Base-by-base conservation (phyloP, 2,888 invertebrate genomes). In the Acleris literana region DNA sequence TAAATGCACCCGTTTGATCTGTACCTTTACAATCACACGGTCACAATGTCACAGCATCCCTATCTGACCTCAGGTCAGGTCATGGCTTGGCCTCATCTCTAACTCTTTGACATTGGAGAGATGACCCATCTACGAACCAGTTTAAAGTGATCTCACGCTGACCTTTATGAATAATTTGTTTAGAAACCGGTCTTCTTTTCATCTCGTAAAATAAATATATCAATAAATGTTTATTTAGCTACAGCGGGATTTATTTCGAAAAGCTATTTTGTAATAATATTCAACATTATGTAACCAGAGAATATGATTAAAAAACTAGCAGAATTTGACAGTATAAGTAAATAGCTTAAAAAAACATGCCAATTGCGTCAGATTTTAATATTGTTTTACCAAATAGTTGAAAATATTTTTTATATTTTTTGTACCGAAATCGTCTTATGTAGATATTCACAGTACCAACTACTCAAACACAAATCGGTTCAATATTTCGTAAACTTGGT, bases 41-140 rank as follows among this genome's bases (percentile, higher is more conserved):
- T 63, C 60, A 62, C 48, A 22, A 44, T 61, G 53, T 54, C 59
- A 52, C 69, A 72, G 71, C 71, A 69, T 71, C 73, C 73, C 72
- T 63, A 68, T 39, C 44, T 61, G 25, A 61, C 55, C 65, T 33
- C 1, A 55, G 22, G 9, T 52, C 17, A 25, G 33, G 39, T 53
- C 61, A 64, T 63, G 64, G 44, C 69, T 46, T 72, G 70, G 73
- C 72, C 72, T 65, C 46, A 57, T 57, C 54, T 57, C 20, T 17
- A 53, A 11, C 17, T 39, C 22, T n/a, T 1, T 52, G 6, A 16
- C 52, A 25, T 16, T 22, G 25, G 5, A 16, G 43, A 20, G 18
- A 46, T 17, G 20, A 22, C 55, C 22, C 25, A 57, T 25, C 44
- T 25, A 25, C 11, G 25, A 44, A 58, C 49, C 43, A 54, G 11